Base-by-base conservation (phyloP, 2,113 vertebrate genomes). In the Chaetorhynchus papuensis region DNA sequence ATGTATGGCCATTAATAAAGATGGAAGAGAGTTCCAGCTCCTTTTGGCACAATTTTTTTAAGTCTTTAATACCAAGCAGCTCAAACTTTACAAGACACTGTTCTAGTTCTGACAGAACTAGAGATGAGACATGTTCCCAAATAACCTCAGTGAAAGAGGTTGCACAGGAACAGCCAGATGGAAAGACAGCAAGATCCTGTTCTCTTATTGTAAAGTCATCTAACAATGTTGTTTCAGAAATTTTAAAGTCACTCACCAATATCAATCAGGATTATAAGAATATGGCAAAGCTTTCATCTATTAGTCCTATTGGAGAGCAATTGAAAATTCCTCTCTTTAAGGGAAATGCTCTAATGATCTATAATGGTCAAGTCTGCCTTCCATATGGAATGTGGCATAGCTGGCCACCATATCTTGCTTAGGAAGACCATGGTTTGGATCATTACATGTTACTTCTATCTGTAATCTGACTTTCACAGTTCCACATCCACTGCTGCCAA, bases 191-290 rank as follows among this genome's bases (percentile, higher is more conserved):
- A 74, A 78, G 30, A 66, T 33, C 68, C 15, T 66, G 18, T 59
- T 8, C 23, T 89, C 39, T 84, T 87, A n/a, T 30, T 91, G 11
- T 94, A 59, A 95, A 92, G 33, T 89, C 87, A 66, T 61, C 11
- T 35, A 94, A 82, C 9, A 19, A 3, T 16, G 10, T 56, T 19
- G 24, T 87, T 93, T 75, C 87, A 37, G 44, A n/a, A 66, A 68
- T 91, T 68, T 68, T 95, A 35, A 93, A 56, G 64, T 85, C 76
- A 49, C 39, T 91, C 49, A 23, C 7, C 22, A 33, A 24, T 52
- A 56, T 3, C 10, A 71, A 56, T 56, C 91, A 79, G 17, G 26
- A 84, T 91, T 68, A 16, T 45, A 79, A 81, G 22, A 69, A 26
- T 54, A 75, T 16, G 6, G 26, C 93, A 68, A 57, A 0, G 0